phyloP scores from a whole-genome alignment of 2,797 vertebrate species.

The Meriones psammophilus region DNA sequence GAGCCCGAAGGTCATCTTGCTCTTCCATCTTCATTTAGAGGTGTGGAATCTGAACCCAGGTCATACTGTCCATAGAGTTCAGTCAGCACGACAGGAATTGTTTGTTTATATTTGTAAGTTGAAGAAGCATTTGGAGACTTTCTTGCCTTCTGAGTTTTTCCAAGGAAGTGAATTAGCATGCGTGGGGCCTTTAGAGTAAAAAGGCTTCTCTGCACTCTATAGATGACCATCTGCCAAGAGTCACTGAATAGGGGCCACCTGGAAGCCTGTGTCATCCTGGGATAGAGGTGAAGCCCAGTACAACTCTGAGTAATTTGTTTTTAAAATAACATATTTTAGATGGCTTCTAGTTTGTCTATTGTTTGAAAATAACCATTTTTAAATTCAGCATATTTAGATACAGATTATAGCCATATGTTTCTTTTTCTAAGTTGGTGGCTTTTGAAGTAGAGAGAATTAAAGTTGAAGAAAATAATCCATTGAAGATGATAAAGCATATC shows the following conservation, averaged over 20 bases:
- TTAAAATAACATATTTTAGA: constrained; percentile 62
- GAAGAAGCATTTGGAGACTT: constrained; percentile 55
- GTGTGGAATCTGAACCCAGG: constrained; percentile 24
- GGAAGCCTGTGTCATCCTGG: not conserved
- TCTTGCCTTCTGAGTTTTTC: constrained; percentile 38
- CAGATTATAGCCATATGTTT: constrained; percentile 62
- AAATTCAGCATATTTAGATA: constrained; percentile 29
- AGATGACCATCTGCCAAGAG: constrained; percentile 31
- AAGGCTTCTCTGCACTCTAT: not conserved
- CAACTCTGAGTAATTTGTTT: constrained; percentile 67
- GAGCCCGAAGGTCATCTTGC: constrained; percentile 33
- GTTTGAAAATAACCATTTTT: constrained; percentile 60
- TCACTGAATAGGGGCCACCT: constrained; percentile 6
- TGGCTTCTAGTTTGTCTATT: constrained; percentile 67
- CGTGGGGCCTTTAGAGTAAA: not conserved
- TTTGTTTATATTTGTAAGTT: constrained; percentile 64
- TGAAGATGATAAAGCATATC: constrained; percentile 94
- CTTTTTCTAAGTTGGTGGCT: constrained; percentile 94
- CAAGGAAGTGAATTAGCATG: constrained; percentile 35
- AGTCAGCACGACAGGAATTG: not conserved
- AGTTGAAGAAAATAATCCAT: constrained; percentile 93
- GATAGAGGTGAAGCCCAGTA: constrained; percentile 44
- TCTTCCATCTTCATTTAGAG: constrained; percentile 56
- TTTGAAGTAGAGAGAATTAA: constrained; percentile 95
- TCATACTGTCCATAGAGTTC: not conserved